phyloP scores from a whole-genome alignment of 2,113 vertebrate genomes.

The Psittacus erithacus region DNA sequence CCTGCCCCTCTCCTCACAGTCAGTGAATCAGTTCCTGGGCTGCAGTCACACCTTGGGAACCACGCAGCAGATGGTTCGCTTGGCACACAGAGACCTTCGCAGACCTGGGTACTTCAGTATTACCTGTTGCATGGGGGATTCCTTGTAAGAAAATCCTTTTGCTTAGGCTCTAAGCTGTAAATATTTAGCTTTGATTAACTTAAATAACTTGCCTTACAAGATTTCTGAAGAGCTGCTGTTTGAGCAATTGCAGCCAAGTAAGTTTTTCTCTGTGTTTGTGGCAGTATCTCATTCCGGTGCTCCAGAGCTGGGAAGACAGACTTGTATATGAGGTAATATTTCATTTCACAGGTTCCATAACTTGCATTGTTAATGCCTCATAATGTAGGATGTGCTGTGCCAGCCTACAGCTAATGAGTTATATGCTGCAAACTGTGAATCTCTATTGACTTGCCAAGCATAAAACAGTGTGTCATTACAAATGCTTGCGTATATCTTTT shows the following conservation, averaged over 20 bases:
- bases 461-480: neutral
- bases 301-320: neutral
- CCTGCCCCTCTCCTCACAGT: neutral
- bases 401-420: neutral
- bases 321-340: neutral
- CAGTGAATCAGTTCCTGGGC: neutral
- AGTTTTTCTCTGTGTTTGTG: neutral
- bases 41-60: neutral
- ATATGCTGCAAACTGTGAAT: neutral
- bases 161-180: neutral
- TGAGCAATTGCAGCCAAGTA: neutral
- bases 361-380: slow-evolving; percentile 1
- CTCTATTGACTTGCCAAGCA: neutral
- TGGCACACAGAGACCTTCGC: neutral
- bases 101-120: neutral
- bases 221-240: neutral
- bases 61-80: neutral
- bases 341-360: neutral
- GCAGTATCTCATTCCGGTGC: neutral
- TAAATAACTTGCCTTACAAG: neutral
- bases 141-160: neutral
- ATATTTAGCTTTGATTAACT: neutral
- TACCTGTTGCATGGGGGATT: neutral
- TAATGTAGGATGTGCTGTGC: neutral
- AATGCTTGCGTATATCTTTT: neutral